Evolutionary conservation across 2,888 invertebrate species (phyloP), one percentile per base, ranked within the genome.

Genomic region (Pristionchus arcanus): DNA sequence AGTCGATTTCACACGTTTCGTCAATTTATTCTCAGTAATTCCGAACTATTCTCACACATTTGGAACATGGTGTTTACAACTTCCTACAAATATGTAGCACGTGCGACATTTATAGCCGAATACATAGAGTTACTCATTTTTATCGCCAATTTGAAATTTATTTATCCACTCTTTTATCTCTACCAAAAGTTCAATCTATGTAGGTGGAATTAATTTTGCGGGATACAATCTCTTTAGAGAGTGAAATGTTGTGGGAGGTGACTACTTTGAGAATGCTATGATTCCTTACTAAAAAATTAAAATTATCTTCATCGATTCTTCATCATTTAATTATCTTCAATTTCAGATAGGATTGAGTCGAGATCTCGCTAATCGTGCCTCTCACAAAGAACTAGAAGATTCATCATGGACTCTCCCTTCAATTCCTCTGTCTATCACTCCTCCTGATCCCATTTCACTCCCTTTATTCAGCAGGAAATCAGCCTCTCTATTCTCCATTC

Each of bases 291-390:
- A n/a, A n/a, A n/a, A n/a, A n/a, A n/a, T n/a, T n/a, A n/a, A n/a
- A n/a, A n/a, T n/a, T n/a, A n/a, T n/a, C n/a, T n/a, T n/a, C n/a
- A n/a, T n/a, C 42, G 4, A 49, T 16, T 34, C 74, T 37, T 34
- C 25, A 74, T 37, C 25, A 0, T 31, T 37, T 11, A 1, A 16
- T 1, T 21, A n/a, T 49, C 42, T 49, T 49, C 42, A 9, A 63
- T 91, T 91, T 21, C 87, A 91, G 90, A 90, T 90, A 3, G 92
- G 92, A 25, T 90, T 92, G 87, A 90, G 91, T 55, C 92, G 92
- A 15, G 93, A 93, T 90, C 91, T 93, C 37, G 90, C 91, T 28
- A 93, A 93, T 71, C 92, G 93, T 9, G 89, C 91, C 71, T 92
- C 91, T 88, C 90, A 85, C 28, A 34, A 59, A 59, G 84, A 85